Evolutionary conservation across 2,888 invertebrate genomes (phyloP).

Genomic region (Agapetus fuscipes): DNA sequence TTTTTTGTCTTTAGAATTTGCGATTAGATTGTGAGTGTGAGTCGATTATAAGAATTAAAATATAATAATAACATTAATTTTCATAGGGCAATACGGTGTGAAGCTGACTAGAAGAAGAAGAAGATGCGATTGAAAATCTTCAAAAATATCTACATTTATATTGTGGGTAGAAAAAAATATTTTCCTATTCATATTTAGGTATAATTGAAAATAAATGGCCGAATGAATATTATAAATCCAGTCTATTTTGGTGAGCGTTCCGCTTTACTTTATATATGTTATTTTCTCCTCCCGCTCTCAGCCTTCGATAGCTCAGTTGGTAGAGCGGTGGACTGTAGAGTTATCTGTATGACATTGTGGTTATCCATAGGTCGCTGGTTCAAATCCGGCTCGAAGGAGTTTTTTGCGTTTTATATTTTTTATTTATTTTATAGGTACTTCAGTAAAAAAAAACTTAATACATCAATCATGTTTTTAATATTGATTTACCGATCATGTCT

Average conservation of each 20-base stretch:
- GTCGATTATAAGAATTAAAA: too few species aligned
- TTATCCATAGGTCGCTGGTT: conserved; percentile 59
- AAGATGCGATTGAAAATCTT: not conserved
- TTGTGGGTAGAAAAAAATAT: not conserved
- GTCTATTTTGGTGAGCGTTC: not conserved
- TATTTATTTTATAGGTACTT: not conserved
- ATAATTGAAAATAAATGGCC: not conserved
- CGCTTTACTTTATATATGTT: too few species aligned
- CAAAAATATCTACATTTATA: not conserved
- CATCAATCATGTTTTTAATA: not conserved
- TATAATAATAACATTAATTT: too few species aligned
- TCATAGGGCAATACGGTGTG: too few species aligned
- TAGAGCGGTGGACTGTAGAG: conserved; percentile 47
- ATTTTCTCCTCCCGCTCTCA: not conserved
- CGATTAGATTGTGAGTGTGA: too few species aligned
- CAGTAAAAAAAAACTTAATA: not conserved
- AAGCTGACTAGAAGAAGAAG: not conserved
- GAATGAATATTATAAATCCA: not conserved
- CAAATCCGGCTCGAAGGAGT: conserved; percentile 56
- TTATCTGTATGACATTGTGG: not conserved
- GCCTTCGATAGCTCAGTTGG: conserved; percentile 50
- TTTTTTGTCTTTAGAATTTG: too few species aligned
- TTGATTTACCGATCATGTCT: conserved; percentile 3
- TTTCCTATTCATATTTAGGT: not conserved
- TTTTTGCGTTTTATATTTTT: not conserved